Conservation (phyloP, 2,888 invertebrate species). For the Amphipoea oculea region DNA sequence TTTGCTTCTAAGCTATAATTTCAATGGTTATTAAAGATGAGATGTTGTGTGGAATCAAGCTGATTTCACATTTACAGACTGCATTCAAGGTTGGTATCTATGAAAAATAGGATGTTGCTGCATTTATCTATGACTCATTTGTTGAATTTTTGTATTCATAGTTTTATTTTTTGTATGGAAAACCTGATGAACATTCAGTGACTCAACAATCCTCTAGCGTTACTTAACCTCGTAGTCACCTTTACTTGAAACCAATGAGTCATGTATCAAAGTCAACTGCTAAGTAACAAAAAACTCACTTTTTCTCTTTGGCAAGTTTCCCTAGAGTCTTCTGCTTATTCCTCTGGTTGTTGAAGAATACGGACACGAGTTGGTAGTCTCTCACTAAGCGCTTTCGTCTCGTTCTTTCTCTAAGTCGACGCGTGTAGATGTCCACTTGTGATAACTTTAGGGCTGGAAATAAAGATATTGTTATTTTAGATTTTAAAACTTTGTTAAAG, state of each 20-base stretch:
- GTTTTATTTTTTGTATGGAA: background rate
- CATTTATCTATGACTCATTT: background rate
- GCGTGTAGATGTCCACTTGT: conserved; percentile 97
- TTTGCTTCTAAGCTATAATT: too few relatives aligned
- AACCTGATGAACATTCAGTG: background rate
- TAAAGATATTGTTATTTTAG: too few relatives aligned
- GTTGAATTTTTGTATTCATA: too few relatives aligned
- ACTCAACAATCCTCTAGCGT: background rate
- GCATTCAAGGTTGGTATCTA: background rate
- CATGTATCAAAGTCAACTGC: background rate
- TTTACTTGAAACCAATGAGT: background rate
- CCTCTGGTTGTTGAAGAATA: conserved; percentile 94
- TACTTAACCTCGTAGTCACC: background rate
- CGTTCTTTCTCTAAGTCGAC: conserved; percentile 95
- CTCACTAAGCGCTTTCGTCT: conserved; percentile 97
- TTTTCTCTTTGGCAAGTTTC: conserved; percentile 94
- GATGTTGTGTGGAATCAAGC: too few relatives aligned
- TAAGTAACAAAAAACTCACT: conserved; percentile 86
- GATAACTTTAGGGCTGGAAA: conserved; percentile 95
- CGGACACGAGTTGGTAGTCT: conserved; percentile 97
- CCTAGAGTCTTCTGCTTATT: conserved; percentile 91
- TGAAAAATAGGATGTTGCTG: background rate
- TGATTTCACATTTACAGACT: background rate
- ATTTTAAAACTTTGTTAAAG: background rate
- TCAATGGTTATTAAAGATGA: too few relatives aligned